These are phyloP conservation scores for Leucoma salicis DNA, from an alignment of 2,888 invertebrate species.

Conservation along the genomic window DNA sequence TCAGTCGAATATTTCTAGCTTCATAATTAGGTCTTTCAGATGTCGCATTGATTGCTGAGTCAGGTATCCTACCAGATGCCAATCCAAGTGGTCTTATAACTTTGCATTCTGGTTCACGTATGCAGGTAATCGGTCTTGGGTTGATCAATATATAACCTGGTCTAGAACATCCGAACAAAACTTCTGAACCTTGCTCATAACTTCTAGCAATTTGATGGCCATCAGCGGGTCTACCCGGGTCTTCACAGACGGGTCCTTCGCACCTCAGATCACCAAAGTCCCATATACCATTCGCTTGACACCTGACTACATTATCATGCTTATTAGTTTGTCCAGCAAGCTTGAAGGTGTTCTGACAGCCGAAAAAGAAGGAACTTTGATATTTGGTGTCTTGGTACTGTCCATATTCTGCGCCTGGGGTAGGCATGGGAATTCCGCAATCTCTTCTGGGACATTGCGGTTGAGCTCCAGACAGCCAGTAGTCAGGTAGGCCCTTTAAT, in stretches of 20 bases:
- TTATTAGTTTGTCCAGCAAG: constrained; percentile 95
- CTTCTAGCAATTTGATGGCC: constrained; percentile 92
- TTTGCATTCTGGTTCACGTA: constrained; percentile 96
- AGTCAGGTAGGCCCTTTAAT: constrained; percentile 90
- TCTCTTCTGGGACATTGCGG: constrained; percentile 94
- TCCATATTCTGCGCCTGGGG: constrained; percentile 97
- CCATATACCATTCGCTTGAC: constrained; percentile 96
- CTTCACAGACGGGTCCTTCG: constrained; percentile 98
- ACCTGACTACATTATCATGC: constrained; percentile 95
- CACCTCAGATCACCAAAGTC: constrained; percentile 98
- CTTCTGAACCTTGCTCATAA: constrained; percentile 94
- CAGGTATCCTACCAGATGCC: constrained; percentile 95
- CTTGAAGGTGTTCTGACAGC: constrained; percentile 97
- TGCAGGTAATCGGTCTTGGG: constrained; percentile 93
- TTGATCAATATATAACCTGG: constrained; percentile 97
- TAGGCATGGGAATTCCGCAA: constrained; percentile 95
- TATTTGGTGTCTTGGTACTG: constrained; percentile 93
- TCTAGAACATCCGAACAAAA: constrained; percentile 93
- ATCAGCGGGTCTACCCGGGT: constrained; percentile 96
- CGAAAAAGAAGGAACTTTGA: constrained; percentile 97
- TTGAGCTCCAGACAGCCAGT: constrained; percentile 93
- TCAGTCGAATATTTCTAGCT: constrained; percentile 92
- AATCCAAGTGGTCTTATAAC: constrained; percentile 95
- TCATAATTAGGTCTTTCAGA: constrained; percentile 96
- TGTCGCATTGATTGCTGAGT: constrained; percentile 97